A percentile compares a stretch with the other conserved stretches of the same genome.
Conservation (phyloP, 2,888 invertebrate genomes). For the Caenorhabditis zanzibari region DNA sequence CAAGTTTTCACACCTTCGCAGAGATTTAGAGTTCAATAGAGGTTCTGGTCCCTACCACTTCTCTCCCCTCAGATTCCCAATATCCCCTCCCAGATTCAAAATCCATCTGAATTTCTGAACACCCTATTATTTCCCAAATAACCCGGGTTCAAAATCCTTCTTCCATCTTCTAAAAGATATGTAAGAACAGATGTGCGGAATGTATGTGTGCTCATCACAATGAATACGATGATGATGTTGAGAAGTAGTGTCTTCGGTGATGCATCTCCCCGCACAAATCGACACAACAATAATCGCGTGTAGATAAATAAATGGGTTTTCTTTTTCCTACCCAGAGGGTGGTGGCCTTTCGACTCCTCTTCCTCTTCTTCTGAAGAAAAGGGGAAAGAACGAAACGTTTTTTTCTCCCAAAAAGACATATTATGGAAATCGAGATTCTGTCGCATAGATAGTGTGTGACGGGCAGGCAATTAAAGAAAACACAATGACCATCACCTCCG, state of each 20-base stretch:
- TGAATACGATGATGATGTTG: slow-evolving; percentile 53
- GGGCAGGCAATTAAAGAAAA: slow-evolving; percentile 54
- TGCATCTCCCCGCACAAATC: slow-evolving; percentile 15
- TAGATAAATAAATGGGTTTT: slow-evolving; percentile 52
- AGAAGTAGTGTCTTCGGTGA: no score
- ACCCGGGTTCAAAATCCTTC: background rate
- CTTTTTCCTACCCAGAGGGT: no score
- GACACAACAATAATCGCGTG: slow-evolving; percentile 47
- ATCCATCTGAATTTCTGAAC: background rate
- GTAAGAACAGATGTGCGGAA: slow-evolving; percentile 44
- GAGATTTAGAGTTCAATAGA: no score
- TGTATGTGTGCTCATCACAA: slow-evolving; percentile 52
- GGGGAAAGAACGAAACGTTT: background rate
- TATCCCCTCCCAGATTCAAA: background rate
- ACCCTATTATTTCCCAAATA: background rate
- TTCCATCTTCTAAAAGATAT: background rate
- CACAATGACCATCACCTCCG: slow-evolving; percentile 40
- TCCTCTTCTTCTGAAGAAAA: slow-evolving; percentile 6
- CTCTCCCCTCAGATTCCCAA: no score
- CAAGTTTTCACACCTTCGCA: no score
- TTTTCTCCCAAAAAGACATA: slow-evolving; percentile 1
- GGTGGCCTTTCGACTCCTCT: slow-evolving; percentile 21
- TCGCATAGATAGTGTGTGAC: slow-evolving; percentile 42
- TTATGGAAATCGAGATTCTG: slow-evolving; percentile 37
- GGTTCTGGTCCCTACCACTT: no score